Evolutionary conservation across 2,888 invertebrate genomes (phyloP).

Genomic region (Lasioglossum malachurum): DNA sequence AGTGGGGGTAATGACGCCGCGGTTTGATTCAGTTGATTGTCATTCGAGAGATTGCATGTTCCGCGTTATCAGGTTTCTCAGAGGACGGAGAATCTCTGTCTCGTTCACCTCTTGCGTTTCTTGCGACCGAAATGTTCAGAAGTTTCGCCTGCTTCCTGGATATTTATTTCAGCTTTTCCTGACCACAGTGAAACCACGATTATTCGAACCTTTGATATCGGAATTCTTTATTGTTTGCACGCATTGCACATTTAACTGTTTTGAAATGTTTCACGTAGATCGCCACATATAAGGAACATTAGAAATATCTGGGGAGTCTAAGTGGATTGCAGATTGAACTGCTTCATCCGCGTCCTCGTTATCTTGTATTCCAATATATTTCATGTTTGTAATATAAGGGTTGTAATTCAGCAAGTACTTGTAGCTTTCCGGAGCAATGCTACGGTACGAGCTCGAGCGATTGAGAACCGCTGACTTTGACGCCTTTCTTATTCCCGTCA

Average conservation of each 20-base stretch:
- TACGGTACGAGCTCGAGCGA: not conserved
- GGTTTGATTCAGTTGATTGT: slow-evolving; percentile 1
- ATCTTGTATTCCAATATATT: not conserved
- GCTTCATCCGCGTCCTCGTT: no score
- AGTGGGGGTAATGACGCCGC: not conserved
- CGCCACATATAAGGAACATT: not conserved
- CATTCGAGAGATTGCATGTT: slow-evolving; percentile 10
- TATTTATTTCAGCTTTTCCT: not conserved
- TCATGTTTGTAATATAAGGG: not conserved
- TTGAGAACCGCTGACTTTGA: slow-evolving; percentile 54
- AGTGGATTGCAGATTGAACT: not conserved
- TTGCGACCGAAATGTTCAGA: not conserved
- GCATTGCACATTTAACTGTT: not conserved
- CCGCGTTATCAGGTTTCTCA: not conserved
- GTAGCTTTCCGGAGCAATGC: not conserved
- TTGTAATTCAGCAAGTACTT: not conserved
- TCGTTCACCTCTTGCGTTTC: not conserved
- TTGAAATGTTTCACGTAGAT: not conserved
- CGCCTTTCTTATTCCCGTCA: slow-evolving; percentile 53
- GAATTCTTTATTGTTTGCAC: not conserved
- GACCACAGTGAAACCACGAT: not conserved
- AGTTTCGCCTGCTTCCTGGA: not conserved
- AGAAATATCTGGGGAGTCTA: not conserved
- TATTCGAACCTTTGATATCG: not conserved
- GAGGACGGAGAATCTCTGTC: not conserved